Base-by-base conservation (phyloP, 2,113 vertebrate genomes). In the Chlorocebus sabaeus region DNA sequence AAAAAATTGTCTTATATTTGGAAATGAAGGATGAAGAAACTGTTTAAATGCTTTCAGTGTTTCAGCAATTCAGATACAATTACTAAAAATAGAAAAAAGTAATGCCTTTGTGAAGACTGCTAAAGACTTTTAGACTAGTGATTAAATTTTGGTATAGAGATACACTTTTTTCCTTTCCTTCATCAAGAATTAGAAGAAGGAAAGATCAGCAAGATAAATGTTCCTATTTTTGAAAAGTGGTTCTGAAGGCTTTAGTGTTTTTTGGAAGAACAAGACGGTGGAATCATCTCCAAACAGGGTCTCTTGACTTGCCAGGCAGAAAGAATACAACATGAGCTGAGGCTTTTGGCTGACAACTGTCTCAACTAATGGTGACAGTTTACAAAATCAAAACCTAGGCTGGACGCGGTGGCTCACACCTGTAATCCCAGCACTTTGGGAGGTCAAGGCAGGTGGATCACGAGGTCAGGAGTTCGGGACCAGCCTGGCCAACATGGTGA, bases 21-120 rank as follows among this genome's bases (percentile, higher is more conserved):
- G 48, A 23, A 92, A 94, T 55, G n/a, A 95, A 93, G 30, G 68
- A 85, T 93, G n/a, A 86, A 95, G 22, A 48, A 85, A 86, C 13
- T 72, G 23, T 23, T 97, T 70, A 59, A 85, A 89, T 59, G 27
- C 68, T 97, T 91, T 91, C n/a, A 59, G 27, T 76, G 25, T 80
- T 88, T 94, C 40, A 85, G 48, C 68, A 84, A 22, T 45, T 95
- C 52, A 89, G 35, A 89, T 89, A 97, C 93, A 96, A 89, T 91
- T 86, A 81, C n/a, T 92, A 76, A 64, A 93, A 82, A 92, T 10
- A 80, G 38, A 79, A 89, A 95, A 89, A 89, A 64, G 6, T 48
- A 61, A 17, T 93, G 48, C 76, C 43, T 94, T 86, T 84, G 43
- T 87, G 40, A 95, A 95, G 38, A 89, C 0, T 89, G 73, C 73